Conservation (phyloP, 2,113 vertebrate species). For the Varanus komodoensis region DNA sequence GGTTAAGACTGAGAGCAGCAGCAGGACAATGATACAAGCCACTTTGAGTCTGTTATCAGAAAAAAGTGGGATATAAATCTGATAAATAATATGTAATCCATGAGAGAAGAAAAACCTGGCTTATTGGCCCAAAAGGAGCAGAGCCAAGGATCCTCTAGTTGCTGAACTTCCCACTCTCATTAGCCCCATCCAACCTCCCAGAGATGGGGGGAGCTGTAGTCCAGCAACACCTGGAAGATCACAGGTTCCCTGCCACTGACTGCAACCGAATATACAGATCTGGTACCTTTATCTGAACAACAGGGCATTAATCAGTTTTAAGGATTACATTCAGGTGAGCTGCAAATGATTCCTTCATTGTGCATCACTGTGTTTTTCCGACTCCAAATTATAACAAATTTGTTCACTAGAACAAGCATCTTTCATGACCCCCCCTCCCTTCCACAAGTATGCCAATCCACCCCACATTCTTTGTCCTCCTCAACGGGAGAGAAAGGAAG, state of each 20-base stretch:
- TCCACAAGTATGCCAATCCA: background rate
- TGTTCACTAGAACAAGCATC: background rate
- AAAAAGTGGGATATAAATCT: too few species aligned
- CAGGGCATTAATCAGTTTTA: background rate
- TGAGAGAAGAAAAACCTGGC: background rate
- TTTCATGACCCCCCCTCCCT: background rate
- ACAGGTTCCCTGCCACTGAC: too few species aligned
- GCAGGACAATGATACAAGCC: too few species aligned
- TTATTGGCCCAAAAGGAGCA: background rate
- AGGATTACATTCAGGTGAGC: background rate
- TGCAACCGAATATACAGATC: background rate
- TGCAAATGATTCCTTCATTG: background rate
- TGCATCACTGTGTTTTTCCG: background rate
- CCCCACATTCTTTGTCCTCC: background rate
- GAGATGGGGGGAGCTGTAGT: too few species aligned
- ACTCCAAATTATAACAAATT: background rate
- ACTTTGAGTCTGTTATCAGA: too few species aligned
- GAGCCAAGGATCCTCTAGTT: too few species aligned
- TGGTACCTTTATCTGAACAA: background rate
- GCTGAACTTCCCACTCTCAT: too few species aligned
- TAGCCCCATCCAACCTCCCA: too few species aligned
- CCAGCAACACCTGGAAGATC: too few species aligned
- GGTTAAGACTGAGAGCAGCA: too few species aligned
- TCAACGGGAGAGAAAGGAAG: background rate
- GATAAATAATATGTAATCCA: background rate